Conservation (phyloP, 2,888 invertebrate genomes). For the Ophion costatus region DNA sequence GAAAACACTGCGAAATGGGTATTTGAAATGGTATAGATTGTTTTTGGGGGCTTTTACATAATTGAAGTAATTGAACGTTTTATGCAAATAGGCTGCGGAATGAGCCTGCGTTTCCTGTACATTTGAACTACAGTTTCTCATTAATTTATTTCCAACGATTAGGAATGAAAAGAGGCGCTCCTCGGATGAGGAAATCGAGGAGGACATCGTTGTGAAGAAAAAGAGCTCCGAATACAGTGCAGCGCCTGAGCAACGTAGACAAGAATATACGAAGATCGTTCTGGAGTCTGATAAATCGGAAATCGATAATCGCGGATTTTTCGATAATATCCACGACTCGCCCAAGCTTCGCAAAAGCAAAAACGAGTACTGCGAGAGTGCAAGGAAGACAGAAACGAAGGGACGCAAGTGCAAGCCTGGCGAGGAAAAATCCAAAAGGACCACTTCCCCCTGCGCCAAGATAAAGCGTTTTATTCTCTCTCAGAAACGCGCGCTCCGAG, state of each 20-base stretch:
- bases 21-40: no score
- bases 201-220: background rate
- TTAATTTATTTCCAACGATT: background rate
- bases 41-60: no score
- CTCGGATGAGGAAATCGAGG: background rate
- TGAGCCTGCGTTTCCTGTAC: no score
- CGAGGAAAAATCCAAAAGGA: conserved; percentile 15
- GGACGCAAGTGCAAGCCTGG: background rate
- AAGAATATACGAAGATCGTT: conserved; percentile 28
- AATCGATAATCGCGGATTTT: conserved; percentile 1
- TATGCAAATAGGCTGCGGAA: no score
- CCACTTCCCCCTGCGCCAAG: conserved; percentile 54
- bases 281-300: conserved; percentile 27
- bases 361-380: background rate
- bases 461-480: conserved; percentile 59
- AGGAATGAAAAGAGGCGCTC: conserved; percentile 11
- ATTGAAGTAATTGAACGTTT: no score
- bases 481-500: conserved; percentile 36
- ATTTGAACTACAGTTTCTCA: no score
- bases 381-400: background rate
- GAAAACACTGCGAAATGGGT: no score
- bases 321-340: background rate
- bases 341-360: background rate
- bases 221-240: background rate
- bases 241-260: background rate